phyloP scores from a whole-genome alignment of 2,797 vertebrate genomes.

The Echeneis naucrates region DNA sequence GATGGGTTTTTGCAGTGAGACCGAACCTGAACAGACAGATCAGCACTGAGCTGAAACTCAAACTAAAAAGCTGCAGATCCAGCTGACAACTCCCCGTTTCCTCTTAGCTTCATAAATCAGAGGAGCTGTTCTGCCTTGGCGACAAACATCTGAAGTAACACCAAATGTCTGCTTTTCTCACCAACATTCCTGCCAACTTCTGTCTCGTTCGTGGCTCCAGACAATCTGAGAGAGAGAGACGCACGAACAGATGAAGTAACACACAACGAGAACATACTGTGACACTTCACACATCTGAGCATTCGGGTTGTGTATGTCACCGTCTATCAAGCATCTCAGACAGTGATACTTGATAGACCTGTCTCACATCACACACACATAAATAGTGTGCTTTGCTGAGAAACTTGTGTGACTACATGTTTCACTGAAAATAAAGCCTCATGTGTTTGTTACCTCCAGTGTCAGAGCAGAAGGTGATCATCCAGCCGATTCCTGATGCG shows the following conservation, averaged over 20 bases:
- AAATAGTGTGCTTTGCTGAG: neutral
- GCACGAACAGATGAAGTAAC: neutral
- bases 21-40: too few species aligned
- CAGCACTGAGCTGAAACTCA: too few species aligned
- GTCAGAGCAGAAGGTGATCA: slow-evolving; percentile 91
- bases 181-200: slow-evolving; percentile 94
- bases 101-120: too few species aligned
- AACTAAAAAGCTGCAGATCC: too few species aligned
- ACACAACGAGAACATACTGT: neutral
- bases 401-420: neutral
- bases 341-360: neutral
- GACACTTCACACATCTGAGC: neutral
- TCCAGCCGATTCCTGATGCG: slow-evolving; percentile 88
- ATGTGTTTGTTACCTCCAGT: slow-evolving; percentile 84
- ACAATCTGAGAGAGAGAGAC: slow-evolving; percentile 85
- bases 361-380: neutral
- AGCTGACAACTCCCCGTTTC: too few species aligned
- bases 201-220: slow-evolving; percentile 88
- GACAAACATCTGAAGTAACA: neutral
- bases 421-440: too few species aligned
- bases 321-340: too few species aligned
- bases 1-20: too few species aligned
- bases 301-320: too few species aligned
- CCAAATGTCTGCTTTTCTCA: slow-evolving; percentile 74
- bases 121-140: neutral